These are phyloP conservation scores for Tetragnatha montana DNA, from an alignment of 2,888 invertebrate genomes.

Conservation along the genomic window DNA sequence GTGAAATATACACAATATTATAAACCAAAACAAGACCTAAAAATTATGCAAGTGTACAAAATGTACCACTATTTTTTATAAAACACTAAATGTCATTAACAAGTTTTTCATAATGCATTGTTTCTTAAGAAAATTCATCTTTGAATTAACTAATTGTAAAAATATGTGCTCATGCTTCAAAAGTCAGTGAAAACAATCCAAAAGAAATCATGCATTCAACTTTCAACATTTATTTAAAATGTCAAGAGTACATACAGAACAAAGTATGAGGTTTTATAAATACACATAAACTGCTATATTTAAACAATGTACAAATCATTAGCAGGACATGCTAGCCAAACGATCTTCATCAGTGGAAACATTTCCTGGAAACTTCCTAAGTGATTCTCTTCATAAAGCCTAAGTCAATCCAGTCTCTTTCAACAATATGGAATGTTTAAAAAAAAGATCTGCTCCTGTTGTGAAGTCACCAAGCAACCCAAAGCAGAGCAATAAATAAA, in stretches of 20 bases:
- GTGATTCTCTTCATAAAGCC: conserved; percentile 12
- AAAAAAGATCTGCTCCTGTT: background rate
- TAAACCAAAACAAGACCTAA: too few relatives aligned
- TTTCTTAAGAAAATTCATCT: too few relatives aligned
- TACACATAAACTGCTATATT: conserved; percentile 53
- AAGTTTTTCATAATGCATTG: too few relatives aligned
- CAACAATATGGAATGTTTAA: conserved; percentile 66
- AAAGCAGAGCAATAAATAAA: background rate
- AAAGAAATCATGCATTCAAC: background rate
- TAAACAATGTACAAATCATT: conserved; percentile 64
- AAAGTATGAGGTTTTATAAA: conserved; percentile 51
- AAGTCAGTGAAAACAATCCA: background rate
- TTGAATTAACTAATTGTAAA: background rate
- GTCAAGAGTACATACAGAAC: conserved; percentile 54
- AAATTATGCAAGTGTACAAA: too few relatives aligned
- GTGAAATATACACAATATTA: too few relatives aligned
- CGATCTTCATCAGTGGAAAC: conserved; percentile 47
- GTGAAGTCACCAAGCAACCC: background rate
- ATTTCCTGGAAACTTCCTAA: conserved; percentile 71
- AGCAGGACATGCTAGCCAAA: conserved; percentile 65
- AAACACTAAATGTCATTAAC: too few relatives aligned
- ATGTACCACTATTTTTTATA: too few relatives aligned
- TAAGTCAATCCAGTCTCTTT: conserved; percentile 9
- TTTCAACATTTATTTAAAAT: conserved; percentile 46
- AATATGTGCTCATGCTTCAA: background rate